Evolutionary conservation across 2,113 vertebrate species (phyloP), one percentile per base, ranked within the genome.

Genomic region (Cephalopterus ornatus): DNA sequence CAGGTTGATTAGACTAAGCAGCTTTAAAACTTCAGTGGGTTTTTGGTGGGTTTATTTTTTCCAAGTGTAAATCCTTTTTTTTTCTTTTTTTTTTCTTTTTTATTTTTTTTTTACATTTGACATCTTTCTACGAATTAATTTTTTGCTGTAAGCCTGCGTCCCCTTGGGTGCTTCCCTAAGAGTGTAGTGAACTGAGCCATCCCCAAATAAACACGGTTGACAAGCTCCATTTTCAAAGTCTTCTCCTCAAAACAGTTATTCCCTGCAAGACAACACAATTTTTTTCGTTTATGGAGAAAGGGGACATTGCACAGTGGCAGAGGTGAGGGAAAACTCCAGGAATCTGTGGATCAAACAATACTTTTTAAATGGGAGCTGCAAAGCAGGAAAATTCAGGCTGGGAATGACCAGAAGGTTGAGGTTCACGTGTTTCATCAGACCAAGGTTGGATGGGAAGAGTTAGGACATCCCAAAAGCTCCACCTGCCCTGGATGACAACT

Each of bases 1-100:
- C 93, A 85, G 52, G n/a, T 86, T 78, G 75, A 84, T 88, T 27
- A 84, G 94, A 83, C 72, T 94, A 94, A 82, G 88, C 82, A 86
- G 68, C 91, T 93, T 94, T 88, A 47, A 76, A 76, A 77, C 76
- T 89, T 92, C 23, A 14, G 26, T 66, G 12, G 30, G 27, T 32
- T 37, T 14, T 55, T 87, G 83, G 76, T 80, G 83, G 44, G 26
- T 87, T 89, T 71, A 59, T 81, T 95, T 68, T 68, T 70, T 79
- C 53, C 59, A 88, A 78, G 41, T 58, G 63, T 74, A 50, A 92
- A 71, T 58, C 4, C 70, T 74, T 72, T 71, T 61, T 9, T 12
- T 12, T 4, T 12, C 4, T 12, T 4, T 41, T 24, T 12, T 9
- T 15, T 12, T 10, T 9, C 7, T 23, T 17, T 17, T 14, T 20